Base-by-base conservation (phyloP, 1,140 invertebrate species). In the Zaprionus ornatus region DNA sequence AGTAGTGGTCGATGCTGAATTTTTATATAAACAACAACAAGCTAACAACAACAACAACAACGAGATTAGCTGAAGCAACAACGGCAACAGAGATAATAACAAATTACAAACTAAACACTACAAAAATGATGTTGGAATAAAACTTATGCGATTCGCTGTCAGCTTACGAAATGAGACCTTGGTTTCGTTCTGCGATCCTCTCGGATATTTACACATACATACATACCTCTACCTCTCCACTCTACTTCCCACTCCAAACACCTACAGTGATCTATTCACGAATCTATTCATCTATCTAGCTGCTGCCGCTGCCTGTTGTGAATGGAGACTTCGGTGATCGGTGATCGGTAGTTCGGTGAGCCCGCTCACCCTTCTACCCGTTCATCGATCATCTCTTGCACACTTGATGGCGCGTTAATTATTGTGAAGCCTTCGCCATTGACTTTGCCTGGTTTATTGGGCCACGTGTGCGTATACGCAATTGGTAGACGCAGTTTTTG, bases 401-500 rank as follows among this genome's bases (percentile, higher is more conserved):
- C 59, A 69, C 40, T 70, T 70, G 60, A 64, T 70, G 60, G 60
- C 72, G 52, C 60, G 59, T 50, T 64, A 66, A 67, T 66, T 71
- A 55, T 45, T 67, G 59, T 56, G 57, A 70, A 83, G 84, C 77
- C 80, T 84, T 88, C 68, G 78, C 80, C 84, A 84, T 87, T 90
- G 85, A 90, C 81, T 88, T 90, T 90, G 69, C 60, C 19, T 76
- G 57, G 69, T 79, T 73, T 56, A 60, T 62, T 68, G 73, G 83
- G 84, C 84, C 85, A 90, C 84, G 84, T 88, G 85, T 88, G 85
- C 85, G 85, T 84, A 88, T 84, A 88, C 81, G 85, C 84, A 88
- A 84, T 79, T 78, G 73, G 32, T 37, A 48, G 64, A 66, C 54
- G 64, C 37, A 57, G 17, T 35, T 77, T 64, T 56, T 65, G 57